Conservation (phyloP, 2,113 vertebrate genomes). For the Diglossa brunneiventris region DNA sequence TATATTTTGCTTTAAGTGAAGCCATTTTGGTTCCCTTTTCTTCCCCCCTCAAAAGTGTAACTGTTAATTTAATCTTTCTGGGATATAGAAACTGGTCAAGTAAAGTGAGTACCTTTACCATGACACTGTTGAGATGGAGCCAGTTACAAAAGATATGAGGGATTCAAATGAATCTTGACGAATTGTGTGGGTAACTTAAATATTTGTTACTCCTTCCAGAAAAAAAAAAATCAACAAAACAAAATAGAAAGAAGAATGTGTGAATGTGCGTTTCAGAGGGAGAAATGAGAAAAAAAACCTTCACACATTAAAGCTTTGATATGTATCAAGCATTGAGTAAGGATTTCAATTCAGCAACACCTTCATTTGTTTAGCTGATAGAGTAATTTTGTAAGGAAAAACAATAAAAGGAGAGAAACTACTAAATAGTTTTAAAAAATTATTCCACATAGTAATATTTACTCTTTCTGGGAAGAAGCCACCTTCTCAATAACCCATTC, state of each 20-base stretch:
- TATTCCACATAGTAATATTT: not conserved
- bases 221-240: not conserved
- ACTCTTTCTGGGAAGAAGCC: not conserved
- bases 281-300: not conserved
- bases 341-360: not conserved
- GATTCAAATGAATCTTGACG: not conserved
- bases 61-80: not conserved
- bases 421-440: not conserved
- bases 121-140: not conserved
- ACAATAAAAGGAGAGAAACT: not conserved
- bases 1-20: not conserved
- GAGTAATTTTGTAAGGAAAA: not conserved
- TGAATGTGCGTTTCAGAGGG: not conserved
- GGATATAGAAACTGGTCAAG: not conserved
- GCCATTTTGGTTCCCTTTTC: not conserved
- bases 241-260: not conserved
- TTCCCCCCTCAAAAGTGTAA: rapidly evolving
- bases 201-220: not conserved
- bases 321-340: not conserved
- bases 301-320: not conserved
- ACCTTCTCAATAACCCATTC: not conserved
- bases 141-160: not conserved
- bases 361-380: not conserved
- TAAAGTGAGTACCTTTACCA: not conserved
- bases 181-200: not conserved